phyloP scores from a whole-genome alignment of 2,113 vertebrate species.

The Pionites leucogaster region DNA sequence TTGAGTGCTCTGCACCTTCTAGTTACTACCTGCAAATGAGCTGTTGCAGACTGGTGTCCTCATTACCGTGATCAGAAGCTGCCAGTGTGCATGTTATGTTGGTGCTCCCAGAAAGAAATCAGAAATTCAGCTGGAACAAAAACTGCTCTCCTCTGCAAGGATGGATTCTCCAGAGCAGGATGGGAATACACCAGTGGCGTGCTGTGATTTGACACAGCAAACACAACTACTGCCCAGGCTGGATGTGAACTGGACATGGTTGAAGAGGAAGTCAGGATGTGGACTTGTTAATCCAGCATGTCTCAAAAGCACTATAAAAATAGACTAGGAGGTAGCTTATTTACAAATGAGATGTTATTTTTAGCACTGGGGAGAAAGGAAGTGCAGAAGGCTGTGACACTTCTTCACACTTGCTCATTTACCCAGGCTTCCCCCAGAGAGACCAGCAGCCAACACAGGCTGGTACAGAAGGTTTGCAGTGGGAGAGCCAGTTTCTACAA shows the following conservation, averaged over 20 bases:
- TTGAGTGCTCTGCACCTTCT: neutral
- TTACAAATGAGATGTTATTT: constrained; percentile 47
- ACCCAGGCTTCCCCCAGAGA: neutral
- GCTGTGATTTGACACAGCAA: constrained; percentile 9
- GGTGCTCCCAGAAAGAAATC: neutral
- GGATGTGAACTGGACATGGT: neutral
- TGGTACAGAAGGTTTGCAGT: neutral
- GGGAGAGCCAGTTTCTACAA: constrained; percentile 4
- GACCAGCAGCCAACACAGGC: neutral
- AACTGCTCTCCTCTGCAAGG: rapidly evolving
- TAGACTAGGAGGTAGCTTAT: constrained; percentile 6
- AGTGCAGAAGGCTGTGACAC: constrained; percentile 17
- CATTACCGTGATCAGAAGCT: neutral
- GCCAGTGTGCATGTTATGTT: neutral
- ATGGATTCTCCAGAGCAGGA: neutral
- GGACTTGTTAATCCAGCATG: neutral
- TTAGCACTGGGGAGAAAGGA: neutral
- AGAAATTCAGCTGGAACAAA: neutral
- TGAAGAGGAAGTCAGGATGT: neutral
- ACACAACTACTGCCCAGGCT: neutral
- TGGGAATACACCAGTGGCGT: neutral
- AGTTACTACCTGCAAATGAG: neutral
- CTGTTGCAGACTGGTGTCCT: neutral
- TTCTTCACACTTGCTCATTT: constrained; percentile 56
- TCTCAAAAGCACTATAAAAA: constrained; percentile 19